phyloP scores from a whole-genome alignment of 2,888 invertebrate species.

The Camponotus fellah region DNA sequence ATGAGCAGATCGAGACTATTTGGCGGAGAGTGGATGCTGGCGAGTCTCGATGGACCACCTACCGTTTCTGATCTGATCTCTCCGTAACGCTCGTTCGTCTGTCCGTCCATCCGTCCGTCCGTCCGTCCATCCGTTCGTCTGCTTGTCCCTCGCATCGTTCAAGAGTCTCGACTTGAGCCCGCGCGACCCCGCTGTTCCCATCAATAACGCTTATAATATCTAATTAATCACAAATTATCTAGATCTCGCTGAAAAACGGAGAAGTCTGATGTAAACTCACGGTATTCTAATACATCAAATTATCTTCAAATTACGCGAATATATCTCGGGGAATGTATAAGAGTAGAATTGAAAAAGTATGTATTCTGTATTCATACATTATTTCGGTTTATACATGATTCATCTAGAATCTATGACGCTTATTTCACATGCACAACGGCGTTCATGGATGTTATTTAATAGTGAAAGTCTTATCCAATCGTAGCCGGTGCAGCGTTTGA shows the following conservation, averaged over 20 bases:
- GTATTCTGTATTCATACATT: neutral
- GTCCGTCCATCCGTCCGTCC: slow-evolving; percentile 59
- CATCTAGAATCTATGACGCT: neutral
- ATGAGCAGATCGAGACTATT: slow-evolving; percentile 60
- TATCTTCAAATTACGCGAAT: slow-evolving; percentile 32
- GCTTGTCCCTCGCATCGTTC: slow-evolving; percentile 59
- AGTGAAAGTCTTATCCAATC: slow-evolving; percentile 27
- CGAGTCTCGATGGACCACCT: slow-evolving; percentile 85
- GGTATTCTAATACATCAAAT: slow-evolving; percentile 18
- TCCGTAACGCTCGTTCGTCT: slow-evolving; percentile 80
- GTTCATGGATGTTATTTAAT: slow-evolving; percentile 6
- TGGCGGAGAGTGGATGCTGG: slow-evolving; percentile 79
- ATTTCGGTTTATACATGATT: neutral
- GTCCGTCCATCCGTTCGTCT: slow-evolving; percentile 58
- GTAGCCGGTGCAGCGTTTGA: neutral
- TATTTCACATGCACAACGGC: neutral
- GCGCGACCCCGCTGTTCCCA: slow-evolving; percentile 78
- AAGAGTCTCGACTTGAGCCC: slow-evolving; percentile 52
- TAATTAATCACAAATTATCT: slow-evolving; percentile 86
- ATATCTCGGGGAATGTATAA: neutral
- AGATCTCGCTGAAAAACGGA: slow-evolving; percentile 74
- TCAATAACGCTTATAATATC: slow-evolving; percentile 85
- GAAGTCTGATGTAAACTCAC: slow-evolving; percentile 52
- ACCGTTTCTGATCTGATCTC: slow-evolving; percentile 85
- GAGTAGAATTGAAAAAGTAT: neutral